Percentiles rank a stretch among this genome's conserved stretches.
phyloP scores from a whole-genome alignment of 1,140 invertebrate genomes.

The Helicorthomorpha holstii region DNA sequence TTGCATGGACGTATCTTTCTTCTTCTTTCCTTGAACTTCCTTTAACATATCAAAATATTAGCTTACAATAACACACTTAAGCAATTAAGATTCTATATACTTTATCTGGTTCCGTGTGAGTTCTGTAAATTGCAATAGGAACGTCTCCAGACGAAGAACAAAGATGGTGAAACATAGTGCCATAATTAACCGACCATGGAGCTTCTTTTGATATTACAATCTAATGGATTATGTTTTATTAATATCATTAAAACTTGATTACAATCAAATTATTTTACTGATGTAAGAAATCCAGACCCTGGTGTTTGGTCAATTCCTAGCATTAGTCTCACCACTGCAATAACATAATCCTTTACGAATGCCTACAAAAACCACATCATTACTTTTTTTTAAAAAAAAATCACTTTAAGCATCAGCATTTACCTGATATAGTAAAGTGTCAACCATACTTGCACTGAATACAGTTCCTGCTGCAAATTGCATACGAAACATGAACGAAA shows the following conservation, averaged over 20 bases:
- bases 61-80: neutral
- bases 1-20: neutral
- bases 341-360: constrained; percentile 96
- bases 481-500: constrained; percentile 98
- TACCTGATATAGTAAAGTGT: constrained; percentile 36
- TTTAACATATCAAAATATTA: neutral
- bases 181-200: constrained; percentile 95
- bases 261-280: constrained; percentile 41
- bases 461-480: constrained; percentile 95
- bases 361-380: constrained; percentile 36
- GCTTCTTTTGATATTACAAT: constrained; percentile 91
- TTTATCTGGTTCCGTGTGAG: constrained; percentile 33
- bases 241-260: neutral
- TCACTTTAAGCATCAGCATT: neutral
- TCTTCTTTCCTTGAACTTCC: neutral
- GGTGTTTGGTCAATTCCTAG: constrained; percentile 93
- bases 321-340: constrained; percentile 84
- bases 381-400: neutral
- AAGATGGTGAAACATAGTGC: constrained; percentile 88
- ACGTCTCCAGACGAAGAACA: constrained; percentile 89
- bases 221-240: constrained; percentile 27
- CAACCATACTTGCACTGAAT: constrained; percentile 60
- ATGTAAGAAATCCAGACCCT: constrained; percentile 88
- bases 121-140: constrained; percentile 93
- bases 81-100: neutral